Evolutionary conservation across 2,888 invertebrate genomes (phyloP), one percentile per base, ranked within the genome.

Genomic region (Cephus nigrinus): DNA sequence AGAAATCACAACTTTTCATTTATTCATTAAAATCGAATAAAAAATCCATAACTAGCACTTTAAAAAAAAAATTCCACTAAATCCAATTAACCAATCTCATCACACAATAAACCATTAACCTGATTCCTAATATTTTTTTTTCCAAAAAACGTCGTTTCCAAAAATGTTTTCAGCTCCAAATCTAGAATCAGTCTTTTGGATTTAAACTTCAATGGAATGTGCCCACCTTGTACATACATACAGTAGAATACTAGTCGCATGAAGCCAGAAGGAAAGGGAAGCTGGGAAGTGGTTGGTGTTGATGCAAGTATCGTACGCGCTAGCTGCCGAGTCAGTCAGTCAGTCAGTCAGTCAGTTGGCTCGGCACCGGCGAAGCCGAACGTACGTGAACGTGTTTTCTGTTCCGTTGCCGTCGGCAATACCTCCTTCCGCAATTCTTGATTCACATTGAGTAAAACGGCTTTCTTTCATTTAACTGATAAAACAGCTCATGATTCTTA

Each of bases 281-380:
- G 79, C 79, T 83, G 80, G 82, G 81, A 79, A 83, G 83, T 80
- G 84, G 84, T 71, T 77, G 32, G 81, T 31, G 80, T 81, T 75
- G 87, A 85, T 85, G 84, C 86, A 84, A 85, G 84, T 82, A 86
- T 84, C 82, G 83, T 86, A 84, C 84, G 82, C 68, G 85, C 84
- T 85, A 87, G 83, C 86, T 82, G 78, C 80, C 82, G 84, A 86
- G 87, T 86, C 86, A 87, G 86, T 84, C 82, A 82, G 81, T 78
- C 69, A 84, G 86, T 87, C 87, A 85, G 86, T 87, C 84, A 87
- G 86, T 88, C 87, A 88, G 87, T 88, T 87, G 86, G 87, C 85
- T 79, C 81, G 78, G 79, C 81, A 75, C 77, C 81, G 82, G 80
- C 71, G 12, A 55, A 55, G 55, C 23, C 23, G 55, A 55, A 55